phyloP scores from a whole-genome alignment of 2,888 invertebrate species.

The Erynnis tages region DNA sequence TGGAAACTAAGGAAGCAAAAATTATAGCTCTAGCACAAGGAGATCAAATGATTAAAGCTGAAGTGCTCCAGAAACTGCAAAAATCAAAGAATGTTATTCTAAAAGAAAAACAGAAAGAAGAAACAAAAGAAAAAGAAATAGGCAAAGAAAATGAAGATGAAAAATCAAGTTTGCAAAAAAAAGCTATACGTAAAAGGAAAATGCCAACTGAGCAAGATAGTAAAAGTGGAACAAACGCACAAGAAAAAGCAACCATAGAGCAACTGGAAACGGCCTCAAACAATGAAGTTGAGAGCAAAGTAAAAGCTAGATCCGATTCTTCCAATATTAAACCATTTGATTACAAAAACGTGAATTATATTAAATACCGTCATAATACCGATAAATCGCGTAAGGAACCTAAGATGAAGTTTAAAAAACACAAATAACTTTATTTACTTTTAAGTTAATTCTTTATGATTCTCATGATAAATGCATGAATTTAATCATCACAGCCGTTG shows the following conservation, averaged over 20 bases:
- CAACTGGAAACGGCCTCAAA: not conserved
- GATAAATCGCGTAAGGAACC: slow-evolving; percentile 51
- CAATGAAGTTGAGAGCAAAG: slow-evolving; percentile 31
- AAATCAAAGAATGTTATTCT: slow-evolving; percentile 44
- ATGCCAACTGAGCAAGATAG: slow-evolving; percentile 21
- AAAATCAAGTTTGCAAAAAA: slow-evolving; percentile 27
- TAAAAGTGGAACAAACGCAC: slow-evolving; percentile 18
- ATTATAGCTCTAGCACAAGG: slow-evolving; percentile 55
- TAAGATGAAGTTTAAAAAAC: slow-evolving; percentile 53
- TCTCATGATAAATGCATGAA: too few species aligned
- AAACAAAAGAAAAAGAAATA: slow-evolving; percentile 17
- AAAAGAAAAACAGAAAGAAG: slow-evolving; percentile 36
- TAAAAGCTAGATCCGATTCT: slow-evolving; percentile 34
- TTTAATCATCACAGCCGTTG: too few species aligned
- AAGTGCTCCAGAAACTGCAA: slow-evolving; percentile 54
- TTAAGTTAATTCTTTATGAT: too few species aligned
- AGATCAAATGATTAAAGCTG: slow-evolving; percentile 54
- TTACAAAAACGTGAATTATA: slow-evolving; percentile 58
- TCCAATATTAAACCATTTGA: slow-evolving; percentile 41
- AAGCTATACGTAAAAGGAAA: slow-evolving; percentile 41
- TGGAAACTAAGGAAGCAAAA: slow-evolving; percentile 60
- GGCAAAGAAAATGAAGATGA: not conserved
- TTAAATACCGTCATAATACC: slow-evolving; percentile 53
- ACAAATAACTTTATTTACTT: slow-evolving; percentile 43
- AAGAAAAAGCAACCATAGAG: slow-evolving; percentile 14